Conservation (phyloP, 2,888 invertebrate species). For the Melieria crassipennis region DNA sequence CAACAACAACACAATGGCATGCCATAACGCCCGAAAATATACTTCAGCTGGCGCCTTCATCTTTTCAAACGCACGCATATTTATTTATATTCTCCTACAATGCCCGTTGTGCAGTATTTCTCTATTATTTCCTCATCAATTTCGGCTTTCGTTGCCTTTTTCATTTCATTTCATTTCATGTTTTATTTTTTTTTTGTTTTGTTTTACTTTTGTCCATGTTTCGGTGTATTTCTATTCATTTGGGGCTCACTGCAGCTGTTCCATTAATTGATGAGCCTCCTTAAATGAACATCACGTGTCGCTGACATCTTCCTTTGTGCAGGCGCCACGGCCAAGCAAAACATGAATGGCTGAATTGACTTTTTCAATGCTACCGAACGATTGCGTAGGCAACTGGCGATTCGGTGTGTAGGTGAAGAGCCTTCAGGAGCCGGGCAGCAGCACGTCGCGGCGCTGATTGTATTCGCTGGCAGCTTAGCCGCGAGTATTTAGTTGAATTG, state of each 20-base stretch:
- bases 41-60: neutral
- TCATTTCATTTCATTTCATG: neutral
- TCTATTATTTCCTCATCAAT: slow-evolving; percentile 21
- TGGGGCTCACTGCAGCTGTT: slow-evolving; percentile 28
- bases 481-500: too few relatives aligned
- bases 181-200: slow-evolving; percentile 8
- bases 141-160: neutral
- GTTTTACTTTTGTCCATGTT: too few relatives aligned
- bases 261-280: slow-evolving; percentile 35
- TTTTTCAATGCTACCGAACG: neutral
- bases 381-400: too few relatives aligned
- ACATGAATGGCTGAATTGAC: too few relatives aligned
- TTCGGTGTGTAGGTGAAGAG: too few relatives aligned
- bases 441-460: too few relatives aligned
- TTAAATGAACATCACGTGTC: slow-evolving; percentile 38
- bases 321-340: neutral
- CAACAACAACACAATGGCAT: neutral
- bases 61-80: neutral
- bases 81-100: neutral
- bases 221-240: too few relatives aligned
- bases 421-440: too few relatives aligned
- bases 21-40: neutral
- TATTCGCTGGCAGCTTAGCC: too few relatives aligned
- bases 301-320: slow-evolving; percentile 32
- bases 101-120: neutral